Conservation (phyloP, 2,888 invertebrate genomes). For the Allacma fusca region DNA sequence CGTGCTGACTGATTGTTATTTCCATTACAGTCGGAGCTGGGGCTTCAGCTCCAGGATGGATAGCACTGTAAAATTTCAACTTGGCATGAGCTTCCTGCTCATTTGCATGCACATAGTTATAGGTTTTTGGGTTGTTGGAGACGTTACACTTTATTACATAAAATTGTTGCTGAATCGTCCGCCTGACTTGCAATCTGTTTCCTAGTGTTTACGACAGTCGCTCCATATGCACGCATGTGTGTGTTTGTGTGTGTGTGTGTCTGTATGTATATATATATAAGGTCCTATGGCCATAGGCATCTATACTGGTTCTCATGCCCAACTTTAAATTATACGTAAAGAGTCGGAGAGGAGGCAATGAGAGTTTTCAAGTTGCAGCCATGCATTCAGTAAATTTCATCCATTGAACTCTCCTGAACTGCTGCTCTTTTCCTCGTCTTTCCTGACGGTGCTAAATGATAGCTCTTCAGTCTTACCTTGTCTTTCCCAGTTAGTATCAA, state of each 20-base stretch:
- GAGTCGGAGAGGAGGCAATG: neutral
- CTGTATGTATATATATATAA: slow-evolving; percentile 1
- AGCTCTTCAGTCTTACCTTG: slow-evolving; percentile 31
- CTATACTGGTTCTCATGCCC: no score
- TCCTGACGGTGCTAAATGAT: slow-evolving; percentile 39
- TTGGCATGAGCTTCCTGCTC: slow-evolving; percentile 7
- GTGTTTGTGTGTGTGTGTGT: neutral
- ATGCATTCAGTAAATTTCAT: slow-evolving; percentile 27
- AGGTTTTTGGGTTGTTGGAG: slow-evolving; percentile 12
- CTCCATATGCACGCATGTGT: neutral
- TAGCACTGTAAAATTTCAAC: neutral
- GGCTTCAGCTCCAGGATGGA: neutral
- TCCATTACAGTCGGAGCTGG: neutral
- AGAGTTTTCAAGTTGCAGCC: slow-evolving; percentile 22
- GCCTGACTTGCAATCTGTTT: slow-evolving; percentile 13
- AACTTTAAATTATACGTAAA: neutral
- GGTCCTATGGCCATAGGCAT: no score
- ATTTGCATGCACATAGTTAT: slow-evolving; percentile 6
- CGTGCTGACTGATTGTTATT: slow-evolving; percentile 13
- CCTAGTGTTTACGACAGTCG: neutral
- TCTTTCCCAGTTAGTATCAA: slow-evolving; percentile 1
- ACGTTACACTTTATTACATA: slow-evolving; percentile 9
- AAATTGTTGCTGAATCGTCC: neutral
- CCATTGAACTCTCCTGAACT: slow-evolving; percentile 41
- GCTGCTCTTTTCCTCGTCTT: slow-evolving; percentile 1